Evolutionary conservation across 2,113 vertebrate genomes (phyloP).

Genomic region (Larimichthys polyactis): DNA sequence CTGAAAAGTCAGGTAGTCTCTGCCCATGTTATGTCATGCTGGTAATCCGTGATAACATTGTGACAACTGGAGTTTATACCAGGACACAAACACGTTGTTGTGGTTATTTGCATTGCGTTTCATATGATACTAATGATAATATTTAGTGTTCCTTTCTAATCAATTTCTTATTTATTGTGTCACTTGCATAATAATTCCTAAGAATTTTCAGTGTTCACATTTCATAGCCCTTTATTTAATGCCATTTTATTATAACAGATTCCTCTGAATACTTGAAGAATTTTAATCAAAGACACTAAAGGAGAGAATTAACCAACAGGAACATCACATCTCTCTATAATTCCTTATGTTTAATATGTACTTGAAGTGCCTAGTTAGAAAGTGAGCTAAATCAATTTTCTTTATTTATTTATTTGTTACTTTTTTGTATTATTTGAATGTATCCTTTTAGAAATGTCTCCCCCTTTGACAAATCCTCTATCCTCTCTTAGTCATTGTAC

Average conservation of each 20-base stretch:
- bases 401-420: too few species aligned
- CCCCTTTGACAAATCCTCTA: neutral
- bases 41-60: neutral
- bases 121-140: neutral
- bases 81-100: neutral
- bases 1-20: neutral
- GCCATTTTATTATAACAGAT: neutral
- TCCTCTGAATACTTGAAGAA: neutral
- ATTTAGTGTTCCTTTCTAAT: neutral
- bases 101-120: neutral
- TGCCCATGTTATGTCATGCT: neutral
- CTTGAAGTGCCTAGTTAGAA: neutral
- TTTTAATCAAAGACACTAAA: neutral
- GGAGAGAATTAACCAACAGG: neutral
- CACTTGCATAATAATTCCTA: neutral
- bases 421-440: neutral
- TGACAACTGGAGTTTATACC: neutral
- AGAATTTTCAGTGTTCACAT: neutral
- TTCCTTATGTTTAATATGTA: slow-evolving; percentile 1
- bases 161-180: too few species aligned
- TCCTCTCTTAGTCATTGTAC: neutral
- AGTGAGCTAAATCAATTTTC: neutral
- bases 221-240: slow-evolving; percentile 1
- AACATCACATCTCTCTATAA: neutral
- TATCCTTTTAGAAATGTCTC: slow-evolving; percentile 12